Base-by-base conservation (phyloP, 2,888 invertebrate genomes). In the Litoditis marina region DNA sequence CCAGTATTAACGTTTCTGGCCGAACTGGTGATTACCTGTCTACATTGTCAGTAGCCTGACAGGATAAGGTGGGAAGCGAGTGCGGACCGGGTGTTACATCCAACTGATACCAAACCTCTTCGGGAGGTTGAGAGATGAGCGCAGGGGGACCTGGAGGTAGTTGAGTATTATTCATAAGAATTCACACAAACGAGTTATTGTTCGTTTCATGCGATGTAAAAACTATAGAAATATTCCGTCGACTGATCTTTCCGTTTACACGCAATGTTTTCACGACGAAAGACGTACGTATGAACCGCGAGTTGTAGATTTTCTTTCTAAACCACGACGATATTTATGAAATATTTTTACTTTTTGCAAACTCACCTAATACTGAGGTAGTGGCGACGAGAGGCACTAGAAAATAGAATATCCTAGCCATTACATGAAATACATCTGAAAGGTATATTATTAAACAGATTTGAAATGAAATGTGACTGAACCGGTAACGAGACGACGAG, bases 61-160 rank as follows among this genome's bases (percentile, higher is more conserved):
- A 81, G 49, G 64, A 60, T 5, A 81, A 66, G 34, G 69, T 71
- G 56, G 79, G 69, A 44, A 71, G 71, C 27, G 64, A 67, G 13
- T 65, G 65, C 13, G 61, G 31, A 51, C 64, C 65, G 2, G 68
- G 65, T 4, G 60, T 66, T 16, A 59, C 36, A 25, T 69, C 74
- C 36, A 74, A 60, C 53, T 78, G 74, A 42, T 69, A 79, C 79
- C 79, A 79, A 2, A 79, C 77, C 50, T 73, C 74, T 46, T 72
- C 70, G n/a, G 74, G 73, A 0, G 79, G 74, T 53, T 79, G 72
- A n/a, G 55, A 57, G n/a, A 71, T 50, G 11, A 79, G 65, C 47
- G 73, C 71, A 5, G 79, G 79, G 11, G 78, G 79, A 28, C 69
- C 78, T 77, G 56, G 49, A 74, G 19, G 39, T 13, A 49, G 3